Evolutionary conservation across 2,888 invertebrate species (phyloP), one percentile per base, ranked within the genome.

Genomic region (Cremastinae sp.): DNA sequence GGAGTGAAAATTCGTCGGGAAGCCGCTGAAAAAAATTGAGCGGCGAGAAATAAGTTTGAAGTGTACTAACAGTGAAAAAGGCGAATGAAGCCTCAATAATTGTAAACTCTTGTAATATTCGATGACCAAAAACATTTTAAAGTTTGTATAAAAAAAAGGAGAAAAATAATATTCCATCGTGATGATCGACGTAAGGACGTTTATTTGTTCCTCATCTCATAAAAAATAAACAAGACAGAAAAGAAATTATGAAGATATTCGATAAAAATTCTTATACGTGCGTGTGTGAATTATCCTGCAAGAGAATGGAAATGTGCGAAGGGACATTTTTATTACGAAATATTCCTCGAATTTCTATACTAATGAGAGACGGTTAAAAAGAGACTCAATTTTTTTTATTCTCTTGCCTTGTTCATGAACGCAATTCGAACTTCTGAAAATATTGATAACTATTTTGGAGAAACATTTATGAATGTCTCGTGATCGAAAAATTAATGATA

Each of bases 31-130:
- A 35, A n/a, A 14, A 20, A 53, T 28, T 9, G 39, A 35, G 9
- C 28, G 22, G 28, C 14, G n/a, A 39, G 20, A 22, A 64, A 51
- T 56, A 61, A 68, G 4, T 20, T 14, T 22, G 7, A 20, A 70
- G 59, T 64, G 53, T 53, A 70, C 28, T 8, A 20, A 8, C 43
- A 73, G 2, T 41, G 65, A 72, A 65, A 49, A 61, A 49, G 56
- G 28, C 68, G 41, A 56, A 56, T 41, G 35, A 62, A 69, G 41
- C 62, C 49, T 74, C 28, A 68, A 41, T 41, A 51, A 28, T 28
- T 39, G 75, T 66, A 73, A 69, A 79, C 78, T 74, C 75, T 79
- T 80, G 77, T 80, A 80, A 79, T 78, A 78, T 73, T 78, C 62
- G 69, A 78, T 78, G 80, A 80, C 80, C 78, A 80, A 80, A 58